Percentiles rank a stretch among this genome's conserved stretches.
These are phyloP conservation scores for Cydia amplana DNA, from an alignment of 1,140 invertebrate species.

Conservation along the genomic window DNA sequence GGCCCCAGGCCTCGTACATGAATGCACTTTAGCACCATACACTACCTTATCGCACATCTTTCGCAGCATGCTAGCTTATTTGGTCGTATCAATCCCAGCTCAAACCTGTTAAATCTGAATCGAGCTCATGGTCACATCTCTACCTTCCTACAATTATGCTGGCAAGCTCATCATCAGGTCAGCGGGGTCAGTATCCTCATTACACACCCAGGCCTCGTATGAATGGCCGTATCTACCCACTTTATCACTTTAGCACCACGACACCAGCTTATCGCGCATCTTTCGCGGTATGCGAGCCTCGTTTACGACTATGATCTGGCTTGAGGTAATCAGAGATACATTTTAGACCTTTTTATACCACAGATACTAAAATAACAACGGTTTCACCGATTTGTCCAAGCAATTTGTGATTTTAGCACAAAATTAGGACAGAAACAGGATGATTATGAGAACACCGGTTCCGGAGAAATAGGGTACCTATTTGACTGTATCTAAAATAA, in stretches of 20 bases:
- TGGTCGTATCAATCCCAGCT: no score
- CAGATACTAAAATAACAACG: no score
- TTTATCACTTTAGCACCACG: conserved; percentile 58
- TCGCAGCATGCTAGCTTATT: no score
- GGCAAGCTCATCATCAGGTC: background rate
- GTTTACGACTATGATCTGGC: conserved; percentile 40
- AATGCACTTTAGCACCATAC: conserved; percentile 41
- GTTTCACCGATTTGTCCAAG: no score
- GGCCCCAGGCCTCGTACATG: no score
- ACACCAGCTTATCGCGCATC: conserved; percentile 54
- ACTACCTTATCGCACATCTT: no score
- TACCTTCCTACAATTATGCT: background rate
- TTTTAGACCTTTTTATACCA: background rate
- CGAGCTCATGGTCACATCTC: background rate
- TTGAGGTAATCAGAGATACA: conserved; percentile 11
- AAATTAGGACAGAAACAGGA: no score
- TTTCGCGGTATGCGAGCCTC: conserved; percentile 51
- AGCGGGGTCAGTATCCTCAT: conserved; percentile 36
- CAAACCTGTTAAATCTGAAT: no score
- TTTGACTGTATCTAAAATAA: no score
- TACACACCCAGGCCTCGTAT: conserved; percentile 55
- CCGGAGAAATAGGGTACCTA: no score
- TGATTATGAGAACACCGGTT: no score
- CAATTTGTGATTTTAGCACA: no score
- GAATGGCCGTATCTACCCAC: conserved; percentile 44